phyloP scores from a whole-genome alignment of 2,888 invertebrate species.

The Standfussiana lucernea region DNA sequence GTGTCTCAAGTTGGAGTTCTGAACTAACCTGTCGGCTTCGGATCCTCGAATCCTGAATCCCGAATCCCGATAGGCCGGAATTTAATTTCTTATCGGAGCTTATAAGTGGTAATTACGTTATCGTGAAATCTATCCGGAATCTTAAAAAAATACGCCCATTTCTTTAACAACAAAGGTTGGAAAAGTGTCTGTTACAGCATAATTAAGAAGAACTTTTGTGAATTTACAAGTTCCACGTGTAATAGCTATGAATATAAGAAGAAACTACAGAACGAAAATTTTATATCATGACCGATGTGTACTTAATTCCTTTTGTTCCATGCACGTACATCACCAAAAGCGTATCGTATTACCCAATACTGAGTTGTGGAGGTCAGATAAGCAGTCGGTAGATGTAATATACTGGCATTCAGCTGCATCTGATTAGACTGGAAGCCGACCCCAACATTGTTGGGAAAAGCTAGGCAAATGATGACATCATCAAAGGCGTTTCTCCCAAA shows the following conservation, averaged over 20 bases:
- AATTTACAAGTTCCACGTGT: neutral
- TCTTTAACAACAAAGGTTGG: slow-evolving; percentile 10
- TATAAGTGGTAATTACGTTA: slow-evolving; percentile 38
- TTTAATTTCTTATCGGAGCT: slow-evolving; percentile 48
- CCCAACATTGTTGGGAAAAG: neutral
- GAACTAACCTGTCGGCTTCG: neutral
- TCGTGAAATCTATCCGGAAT: slow-evolving; percentile 25
- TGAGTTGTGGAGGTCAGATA: neutral
- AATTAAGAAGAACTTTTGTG: slow-evolving; percentile 1
- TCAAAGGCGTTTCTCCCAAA: too few species aligned
- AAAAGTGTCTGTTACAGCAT: slow-evolving; percentile 1
- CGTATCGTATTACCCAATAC: neutral
- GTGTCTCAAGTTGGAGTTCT: slow-evolving; percentile 11
- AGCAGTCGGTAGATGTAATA: neutral
- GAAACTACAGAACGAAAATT: neutral
- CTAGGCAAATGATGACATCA: neutral
- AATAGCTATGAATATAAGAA: neutral
- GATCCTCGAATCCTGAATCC: slow-evolving; percentile 15
- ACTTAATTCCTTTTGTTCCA: too few species aligned
- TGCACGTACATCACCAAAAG: too few species aligned
- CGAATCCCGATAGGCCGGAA: slow-evolving; percentile 39
- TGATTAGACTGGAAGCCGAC: neutral
- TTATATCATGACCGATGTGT: neutral
- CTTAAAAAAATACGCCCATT: slow-evolving; percentile 21
- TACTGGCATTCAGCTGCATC: neutral